These are phyloP conservation scores for Galerucella pusilla DNA, from an alignment of 2,888 invertebrate species.

Conservation along the genomic window DNA sequence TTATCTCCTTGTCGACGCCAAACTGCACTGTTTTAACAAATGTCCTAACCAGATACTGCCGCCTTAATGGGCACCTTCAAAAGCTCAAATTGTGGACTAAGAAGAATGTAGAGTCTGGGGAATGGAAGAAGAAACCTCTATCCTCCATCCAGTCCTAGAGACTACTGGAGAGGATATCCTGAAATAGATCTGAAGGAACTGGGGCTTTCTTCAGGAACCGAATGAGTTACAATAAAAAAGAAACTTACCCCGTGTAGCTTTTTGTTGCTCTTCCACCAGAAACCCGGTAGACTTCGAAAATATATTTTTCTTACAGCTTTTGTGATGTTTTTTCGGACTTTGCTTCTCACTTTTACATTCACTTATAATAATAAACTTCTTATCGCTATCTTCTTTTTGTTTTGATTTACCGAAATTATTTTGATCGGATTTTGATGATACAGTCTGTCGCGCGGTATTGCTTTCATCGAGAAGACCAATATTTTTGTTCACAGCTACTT, in stretches of 20 bases:
- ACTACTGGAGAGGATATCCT: too few relatives aligned
- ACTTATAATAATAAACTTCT: slow-evolving; percentile 49
- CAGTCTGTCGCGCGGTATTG: slow-evolving; percentile 48
- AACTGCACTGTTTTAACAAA: too few relatives aligned
- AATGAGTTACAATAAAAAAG: background rate
- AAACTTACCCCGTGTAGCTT: slow-evolving; percentile 50
- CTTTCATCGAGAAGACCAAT: slow-evolving; percentile 61
- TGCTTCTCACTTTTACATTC: slow-evolving; percentile 58
- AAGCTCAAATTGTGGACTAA: too few relatives aligned
- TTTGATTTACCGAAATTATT: slow-evolving; percentile 41
- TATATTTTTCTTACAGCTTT: slow-evolving; percentile 53
- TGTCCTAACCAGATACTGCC: too few relatives aligned
- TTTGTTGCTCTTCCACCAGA: slow-evolving; percentile 58
- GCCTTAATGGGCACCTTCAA: too few relatives aligned
- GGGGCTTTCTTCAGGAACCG: too few relatives aligned
- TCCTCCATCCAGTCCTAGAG: too few relatives aligned
- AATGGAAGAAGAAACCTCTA: too few relatives aligned
- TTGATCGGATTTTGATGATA: slow-evolving; percentile 49
- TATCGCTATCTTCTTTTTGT: slow-evolving; percentile 33
- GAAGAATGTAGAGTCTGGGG: too few relatives aligned
- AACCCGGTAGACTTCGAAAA: slow-evolving; percentile 64
- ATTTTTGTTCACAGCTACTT: slow-evolving; percentile 64
- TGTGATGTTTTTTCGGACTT: slow-evolving; percentile 58
- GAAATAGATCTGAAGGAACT: too few relatives aligned
- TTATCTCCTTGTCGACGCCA: too few relatives aligned